phyloP scores from a whole-genome alignment of 2,888 invertebrate genomes.

The Leptinotarsa rubiginosa region DNA sequence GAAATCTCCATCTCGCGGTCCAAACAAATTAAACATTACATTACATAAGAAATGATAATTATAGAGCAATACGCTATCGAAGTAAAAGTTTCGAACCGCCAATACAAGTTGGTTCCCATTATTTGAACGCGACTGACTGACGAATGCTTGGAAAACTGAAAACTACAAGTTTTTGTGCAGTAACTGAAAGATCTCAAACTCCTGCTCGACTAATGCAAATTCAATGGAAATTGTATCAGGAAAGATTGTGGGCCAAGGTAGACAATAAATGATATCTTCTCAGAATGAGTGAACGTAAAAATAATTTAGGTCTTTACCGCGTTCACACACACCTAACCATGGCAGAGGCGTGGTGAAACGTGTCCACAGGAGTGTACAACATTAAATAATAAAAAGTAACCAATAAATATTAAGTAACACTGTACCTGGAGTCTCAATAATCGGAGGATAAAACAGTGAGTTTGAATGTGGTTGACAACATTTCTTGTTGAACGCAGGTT shows the following conservation, averaged over 20 bases:
- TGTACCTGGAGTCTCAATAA: background rate
- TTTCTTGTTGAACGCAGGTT: no score
- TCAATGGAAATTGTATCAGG: conserved; percentile 24
- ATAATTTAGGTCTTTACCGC: conserved; percentile 31
- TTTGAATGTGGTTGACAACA: no score
- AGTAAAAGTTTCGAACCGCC: conserved; percentile 7
- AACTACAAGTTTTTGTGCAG: conserved; percentile 19
- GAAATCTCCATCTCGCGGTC: background rate
- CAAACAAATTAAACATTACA: background rate
- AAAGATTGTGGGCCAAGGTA: conserved; percentile 41
- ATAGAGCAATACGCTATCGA: background rate
- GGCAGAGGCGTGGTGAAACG: conserved; percentile 19
- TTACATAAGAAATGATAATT: conserved; percentile 1
- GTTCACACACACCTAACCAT: conserved; percentile 20
- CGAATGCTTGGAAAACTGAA: conserved; percentile 1
- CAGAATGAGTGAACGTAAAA: conserved; percentile 36
- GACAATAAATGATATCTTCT: conserved; percentile 34
- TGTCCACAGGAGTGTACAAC: conserved; percentile 10
- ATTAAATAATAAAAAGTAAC: background rate
- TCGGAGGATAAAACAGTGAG: no score
- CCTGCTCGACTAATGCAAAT: conserved; percentile 23
- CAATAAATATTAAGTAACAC: background rate
- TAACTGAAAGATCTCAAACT: conserved; percentile 4
- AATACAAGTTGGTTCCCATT: background rate
- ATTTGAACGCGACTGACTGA: conserved; percentile 1